Base-by-base conservation (phyloP, 2,797 vertebrate species). In the Ptychadena robeensis region DNA sequence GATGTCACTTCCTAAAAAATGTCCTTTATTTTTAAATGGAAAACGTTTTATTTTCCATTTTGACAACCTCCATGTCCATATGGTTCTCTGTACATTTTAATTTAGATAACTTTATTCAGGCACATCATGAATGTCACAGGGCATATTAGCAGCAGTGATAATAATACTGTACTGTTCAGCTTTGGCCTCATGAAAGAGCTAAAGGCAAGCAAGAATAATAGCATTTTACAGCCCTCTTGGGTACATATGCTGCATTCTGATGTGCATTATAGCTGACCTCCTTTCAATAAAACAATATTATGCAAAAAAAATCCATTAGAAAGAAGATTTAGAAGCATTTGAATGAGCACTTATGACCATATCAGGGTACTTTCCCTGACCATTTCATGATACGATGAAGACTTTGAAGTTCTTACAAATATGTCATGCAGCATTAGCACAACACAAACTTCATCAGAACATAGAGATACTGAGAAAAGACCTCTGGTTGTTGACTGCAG, bases 291-390 rank as follows among this genome's bases (percentile, higher is more conserved):
- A 66, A 48, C 38, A 78, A 78, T 67, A 66, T 77, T 77, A 77
- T 77, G 63, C 38, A 53, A 77, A 77, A 77, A 77, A 66, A 67
- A 78, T 67, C 27, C 64, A 78, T 78, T 78, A 78, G 37, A 48
- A 78, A 65, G 32, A 48, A 66, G 5, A 32, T 67, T 34, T 78
- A 67, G 75, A 25, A 48, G 30, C 75, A 34, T 67, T 67, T 67
- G 63, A 35, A n/a, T 67, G 74, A 14, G 63, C 63, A 64, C 59
- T 65, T 65, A 76, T 64, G 73, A 40, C 27, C 73, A 67, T 53
- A 40, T 67, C 63, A 67, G 37, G 38, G 63, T 77, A 66, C 66
- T 77, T 65, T 77, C 15, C 18, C n/a, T 48, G 63, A 77, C 66
- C 35, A 77, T 48, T 76, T 66, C 35, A n/a, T 66, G 74, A 66